Evolutionary conservation across 2,113 vertebrate species (phyloP), one percentile per base, ranked within the genome.

Genomic region (Chaenocephalus aceratus): DNA sequence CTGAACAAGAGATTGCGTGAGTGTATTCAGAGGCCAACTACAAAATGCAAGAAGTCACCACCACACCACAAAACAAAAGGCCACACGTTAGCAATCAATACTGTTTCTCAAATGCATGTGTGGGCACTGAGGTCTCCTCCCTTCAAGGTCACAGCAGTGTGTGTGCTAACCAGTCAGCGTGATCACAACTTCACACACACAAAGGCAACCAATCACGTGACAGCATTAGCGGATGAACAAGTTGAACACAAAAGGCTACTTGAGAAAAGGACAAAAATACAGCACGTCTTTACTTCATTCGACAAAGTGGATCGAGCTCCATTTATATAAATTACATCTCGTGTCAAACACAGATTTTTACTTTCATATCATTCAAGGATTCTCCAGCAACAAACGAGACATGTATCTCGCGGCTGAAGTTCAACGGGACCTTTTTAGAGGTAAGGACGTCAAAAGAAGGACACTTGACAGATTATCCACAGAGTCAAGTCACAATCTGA

Each of bases 261-360:
- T 21, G 72, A 23, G 58, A 13, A 58, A 30, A 13, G 67, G 58
- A 66, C 52, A 79, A 79, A 81, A 80, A 69, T 68, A 80, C 73
- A 76, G 16, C 23, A 68, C 41, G 53, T 59, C 41, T 62, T 60
- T 30, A 26, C 26, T 4, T 36, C 2, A 57, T 53, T 56, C 69
- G 11, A 53, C 53, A 71, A 51, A 79, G 14, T 46, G 18, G 12
- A 83, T 53, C 6, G 18, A 68, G 10, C 51, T 72, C 26, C 26
- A 78, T 72, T 14, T n/a, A 21, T 63, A 61, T 23, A 44, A 44
- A 68, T 61, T 46, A 61, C 34, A 77, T 23, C 26, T 70, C 45
- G 54, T 56, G n/a, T 21, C 59, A 58, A 18, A 78, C 67, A 70
- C 2, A 65, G 16, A 61, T 62, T 65, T 65, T 23, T 80, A 60